phyloP scores from a whole-genome alignment of 2,888 invertebrate species.

The Catocala sponsa region DNA sequence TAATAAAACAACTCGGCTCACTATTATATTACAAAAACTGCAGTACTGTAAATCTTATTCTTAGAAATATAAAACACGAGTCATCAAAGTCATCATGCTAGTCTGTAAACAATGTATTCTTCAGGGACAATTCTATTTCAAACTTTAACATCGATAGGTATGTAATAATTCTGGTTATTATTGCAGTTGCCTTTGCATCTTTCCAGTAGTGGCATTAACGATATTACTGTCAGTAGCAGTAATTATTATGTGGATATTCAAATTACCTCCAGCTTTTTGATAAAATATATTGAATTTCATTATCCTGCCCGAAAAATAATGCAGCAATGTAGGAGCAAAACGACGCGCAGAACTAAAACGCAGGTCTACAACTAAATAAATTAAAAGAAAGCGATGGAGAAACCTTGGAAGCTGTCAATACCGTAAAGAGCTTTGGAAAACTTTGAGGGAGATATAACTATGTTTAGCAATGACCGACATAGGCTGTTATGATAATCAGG shows the following conservation, averaged over 20 bases:
- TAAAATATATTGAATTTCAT: too few relatives aligned
- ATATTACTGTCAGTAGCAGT: background rate
- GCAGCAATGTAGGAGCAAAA: too few relatives aligned
- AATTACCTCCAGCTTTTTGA: background rate
- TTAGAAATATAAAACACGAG: slow-evolving; percentile 38
- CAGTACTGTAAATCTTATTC: slow-evolving; percentile 34
- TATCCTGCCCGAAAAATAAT: too few relatives aligned
- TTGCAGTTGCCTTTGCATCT: background rate
- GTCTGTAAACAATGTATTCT: slow-evolving; percentile 43
- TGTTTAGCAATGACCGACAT: too few relatives aligned
- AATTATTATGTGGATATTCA: background rate
- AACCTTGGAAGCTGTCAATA: too few relatives aligned
- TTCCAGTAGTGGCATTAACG: background rate
- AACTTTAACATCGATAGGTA: slow-evolving; percentile 22
- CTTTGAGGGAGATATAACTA: too few relatives aligned
- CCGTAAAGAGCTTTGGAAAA: too few relatives aligned
- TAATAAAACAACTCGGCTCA: slow-evolving; percentile 4
- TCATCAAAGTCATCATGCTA: slow-evolving; percentile 27
- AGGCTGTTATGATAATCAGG: too few relatives aligned
- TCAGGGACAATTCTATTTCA: slow-evolving; percentile 40
- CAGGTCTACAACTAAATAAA: too few relatives aligned
- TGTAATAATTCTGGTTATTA: background rate
- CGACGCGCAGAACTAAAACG: too few relatives aligned
- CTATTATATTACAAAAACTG: slow-evolving; percentile 6
- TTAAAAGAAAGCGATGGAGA: too few relatives aligned